Base-by-base conservation (phyloP, 2,888 invertebrate genomes). In the Dryomyza anilis region DNA sequence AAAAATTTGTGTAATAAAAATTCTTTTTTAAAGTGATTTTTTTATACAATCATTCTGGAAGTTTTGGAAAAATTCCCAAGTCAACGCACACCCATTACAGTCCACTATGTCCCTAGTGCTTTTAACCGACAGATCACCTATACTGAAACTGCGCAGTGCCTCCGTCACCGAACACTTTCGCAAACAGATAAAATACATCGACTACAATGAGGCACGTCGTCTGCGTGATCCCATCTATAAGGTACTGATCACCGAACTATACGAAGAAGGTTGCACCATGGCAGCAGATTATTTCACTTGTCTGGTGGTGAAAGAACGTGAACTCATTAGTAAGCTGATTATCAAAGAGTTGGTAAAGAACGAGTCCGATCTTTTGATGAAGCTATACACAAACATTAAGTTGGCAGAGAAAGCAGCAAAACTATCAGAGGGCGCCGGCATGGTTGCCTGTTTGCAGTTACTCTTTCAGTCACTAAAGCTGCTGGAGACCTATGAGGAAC, bases 261-360 rank as follows among this genome's bases (percentile, higher is more conserved):
- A 70, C 10, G 71, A 73, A 3, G 73, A 66, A 0, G 76, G 75
- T 4, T 80, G 77, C 58, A 56, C 14, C 3, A 67, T 71, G 67
- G 57, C 73, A 60, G 78, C 75, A 1, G 71, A 72, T 16, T 73
- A 78, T 8, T 64, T 79, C 21, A 65, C 59, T 0, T 70, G 71
- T 14, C 56, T 79, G 39, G 73, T 74, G 27, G 66, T 69, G 2
- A 72, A 74, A 67, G 81, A 79, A 66, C 60, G 73, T 62, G 55
- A 56, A 0, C 59, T 76, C 3, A 72, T 68, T 12, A 69, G 70
- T 0, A 61, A 69, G 1, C 16, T 72, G 0, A 72, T 68, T 43
- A 74, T 77, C 7, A 68, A 72, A 0, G 65, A 69, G 5, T 52
- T 71, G 0, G 70, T 77, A 36, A 63, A 58, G 8, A 72, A 74